Evolutionary conservation across 2,888 invertebrate species (phyloP), one percentile per base, ranked within the genome.

Genomic region (Octodonta nipae): DNA sequence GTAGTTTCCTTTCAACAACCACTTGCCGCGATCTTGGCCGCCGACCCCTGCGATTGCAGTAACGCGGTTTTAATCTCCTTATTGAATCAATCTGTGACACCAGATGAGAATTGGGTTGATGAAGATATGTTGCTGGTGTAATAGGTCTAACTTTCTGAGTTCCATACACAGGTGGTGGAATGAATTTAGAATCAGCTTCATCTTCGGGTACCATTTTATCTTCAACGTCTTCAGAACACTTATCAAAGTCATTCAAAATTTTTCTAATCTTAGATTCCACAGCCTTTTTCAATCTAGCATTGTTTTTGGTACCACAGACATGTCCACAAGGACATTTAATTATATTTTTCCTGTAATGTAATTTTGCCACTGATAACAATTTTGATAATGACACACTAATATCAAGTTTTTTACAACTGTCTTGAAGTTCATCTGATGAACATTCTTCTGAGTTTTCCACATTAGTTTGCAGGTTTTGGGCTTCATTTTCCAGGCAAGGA

Each of bases 1-100:
- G 78, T 45, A 84, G 62, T 50, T 79, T 70, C 4, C 85, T 64
- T 58, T 83, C 83, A 12, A 85, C 81, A 1, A 85, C 75, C 3
- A 83, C 75, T 50, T 75, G 75, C 45, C 71, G 70, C 22, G 67
- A 45, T 27, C 64, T 56, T 4, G 60, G 57, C 27, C 61, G 46
- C 11, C 65, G 47, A 4, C 66, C 65, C 36, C 57, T 58, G 20
- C 65, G 52, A 37, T 60, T 61, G 37, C 56, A 59, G 44, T 60
- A 65, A n/a, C n/a, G n/a, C 12, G 65, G 60, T 38, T 52, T 55
- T 34, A 62, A 40, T 34, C 51, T 53, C 42, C 58, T 55, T 26
- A 61, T 51, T 1, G 56, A 54, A 22, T 57, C 42, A 15, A 50
- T 35, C 34, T 49, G 49, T 6, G 38, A 38, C 28, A 42, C 34